These are phyloP conservation scores for human (Homo sapiens) DNA, from an alignment of 2,113 vertebrate genomes.

Conservation along the genomic window DNA sequence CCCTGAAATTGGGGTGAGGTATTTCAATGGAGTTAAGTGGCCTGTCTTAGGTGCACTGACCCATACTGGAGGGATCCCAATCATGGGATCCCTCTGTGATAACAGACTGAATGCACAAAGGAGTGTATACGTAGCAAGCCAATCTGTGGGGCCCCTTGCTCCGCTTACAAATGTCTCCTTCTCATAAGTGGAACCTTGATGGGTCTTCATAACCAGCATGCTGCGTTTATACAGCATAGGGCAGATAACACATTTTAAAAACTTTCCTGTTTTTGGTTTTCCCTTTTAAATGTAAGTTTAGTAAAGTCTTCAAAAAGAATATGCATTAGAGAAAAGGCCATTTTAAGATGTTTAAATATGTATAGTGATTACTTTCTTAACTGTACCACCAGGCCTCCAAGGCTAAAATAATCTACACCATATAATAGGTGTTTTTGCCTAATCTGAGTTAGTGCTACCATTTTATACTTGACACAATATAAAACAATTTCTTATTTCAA, in stretches of 20 bases:
- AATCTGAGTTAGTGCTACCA: conserved; percentile 42
- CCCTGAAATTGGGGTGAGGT: neutral
- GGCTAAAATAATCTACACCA: neutral
- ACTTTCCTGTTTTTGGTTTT: neutral
- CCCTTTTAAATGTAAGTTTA: conserved; percentile 5
- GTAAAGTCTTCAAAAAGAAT: conserved; percentile 47
- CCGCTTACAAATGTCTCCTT: no score
- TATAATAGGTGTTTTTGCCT: conserved; percentile 12
- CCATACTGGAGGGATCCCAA: neutral
- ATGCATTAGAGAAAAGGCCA: conserved; percentile 26
- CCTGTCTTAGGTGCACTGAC: neutral
- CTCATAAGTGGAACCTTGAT: neutral
- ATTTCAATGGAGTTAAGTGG: neutral
- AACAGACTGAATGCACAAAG: neutral
- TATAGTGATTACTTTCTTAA: no score
- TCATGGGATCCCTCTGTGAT: neutral
- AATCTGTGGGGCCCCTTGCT: neutral
- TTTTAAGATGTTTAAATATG: conserved; percentile 53
- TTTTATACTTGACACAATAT: conserved; percentile 62
- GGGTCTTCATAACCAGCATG: no score
- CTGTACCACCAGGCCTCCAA: no score
- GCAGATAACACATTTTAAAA: neutral
- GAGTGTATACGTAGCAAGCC: neutral
- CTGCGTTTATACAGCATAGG: neutral
- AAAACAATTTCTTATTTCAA: conserved; percentile 54